Base-by-base conservation (phyloP, 2,113 vertebrate species). In the Oreotrochilus melanogaster region DNA sequence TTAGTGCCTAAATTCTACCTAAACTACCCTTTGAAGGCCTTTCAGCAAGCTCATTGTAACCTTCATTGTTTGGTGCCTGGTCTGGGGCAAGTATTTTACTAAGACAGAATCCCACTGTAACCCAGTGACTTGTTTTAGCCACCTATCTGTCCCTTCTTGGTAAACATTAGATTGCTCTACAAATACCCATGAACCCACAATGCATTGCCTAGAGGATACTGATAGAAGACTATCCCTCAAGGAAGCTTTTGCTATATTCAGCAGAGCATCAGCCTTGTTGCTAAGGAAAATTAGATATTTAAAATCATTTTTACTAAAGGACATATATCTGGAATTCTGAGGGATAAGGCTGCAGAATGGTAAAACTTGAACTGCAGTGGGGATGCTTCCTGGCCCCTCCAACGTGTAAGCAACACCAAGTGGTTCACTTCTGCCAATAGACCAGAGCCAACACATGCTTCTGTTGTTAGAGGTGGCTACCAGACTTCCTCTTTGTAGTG, bases 161-260 rank as follows among this genome's bases (percentile, higher is more conserved):
- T 18, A 64, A 64, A 57, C 33, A 39, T 22, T 35, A 23, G 7
- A 18, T 69, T 90, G 2, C 5, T n/a, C 8, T 72, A 61, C 18
- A 18, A 24, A 62, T 11, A 14, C 4, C 5, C 0, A 0, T 18
- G 18, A 65, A 33, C 31, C 35, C 6, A 31, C 27, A 69, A 30
- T 22, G 17, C 5, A 17, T 39, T 62, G 16, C 14, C 24, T 73
- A 61, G 11, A 48, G 48, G 24, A 19, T 12, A 30, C 5, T 71
- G 7, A 18, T 2, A 30, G 39, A 60, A 69, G 15, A 24, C 30
- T 69, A 18, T 39, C 3, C 9, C 21, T 61, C 35, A 61, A 39
- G n/a, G 4, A 60, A 64, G 5, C 6, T 8, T 79, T 96, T 88
- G 11, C 19, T 53, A 1, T 60, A 43, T 51, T 67, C 11, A 56